phyloP scores from a whole-genome alignment of 2,888 invertebrate species.

The Bhutanitis thaidina region DNA sequence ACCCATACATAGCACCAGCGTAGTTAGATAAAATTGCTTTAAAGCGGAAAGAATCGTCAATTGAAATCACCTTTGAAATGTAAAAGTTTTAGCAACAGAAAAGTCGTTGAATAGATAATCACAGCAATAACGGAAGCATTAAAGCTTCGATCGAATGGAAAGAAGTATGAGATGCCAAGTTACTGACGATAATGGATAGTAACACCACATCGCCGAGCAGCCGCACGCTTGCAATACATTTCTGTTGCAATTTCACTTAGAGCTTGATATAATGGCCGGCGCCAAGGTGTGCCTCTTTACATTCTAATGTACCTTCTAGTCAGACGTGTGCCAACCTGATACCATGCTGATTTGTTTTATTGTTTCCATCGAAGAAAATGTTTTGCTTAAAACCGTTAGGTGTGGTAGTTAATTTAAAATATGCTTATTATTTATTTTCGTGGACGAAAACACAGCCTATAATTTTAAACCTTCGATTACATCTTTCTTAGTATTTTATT shows the following conservation, averaged over 20 bases:
- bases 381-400: too few relatives aligned
- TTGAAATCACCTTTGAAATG: constrained; percentile 1
- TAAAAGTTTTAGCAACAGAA: neutral
- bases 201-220: constrained; percentile 36
- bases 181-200: constrained; percentile 49
- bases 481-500: too few relatives aligned
- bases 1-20: too few relatives aligned
- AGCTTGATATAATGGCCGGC: constrained; percentile 39
- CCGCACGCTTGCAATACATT: constrained; percentile 52
- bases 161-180: constrained; percentile 22
- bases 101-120: constrained; percentile 3
- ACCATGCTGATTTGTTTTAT: constrained; percentile 2
- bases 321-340: constrained; percentile 17
- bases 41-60: neutral
- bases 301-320: constrained; percentile 41
- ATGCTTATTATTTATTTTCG: too few relatives aligned
- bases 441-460: too few relatives aligned
- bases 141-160: constrained; percentile 10
- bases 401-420: too few relatives aligned
- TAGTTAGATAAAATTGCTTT: neutral
- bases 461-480: too few relatives aligned
- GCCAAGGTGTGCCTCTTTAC: constrained; percentile 48
- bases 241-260: constrained; percentile 49
- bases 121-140: constrained; percentile 5
- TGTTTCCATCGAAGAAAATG: neutral